Conservation (phyloP, 1,140 invertebrate genomes). For the Drosophila prosaltans region DNA sequence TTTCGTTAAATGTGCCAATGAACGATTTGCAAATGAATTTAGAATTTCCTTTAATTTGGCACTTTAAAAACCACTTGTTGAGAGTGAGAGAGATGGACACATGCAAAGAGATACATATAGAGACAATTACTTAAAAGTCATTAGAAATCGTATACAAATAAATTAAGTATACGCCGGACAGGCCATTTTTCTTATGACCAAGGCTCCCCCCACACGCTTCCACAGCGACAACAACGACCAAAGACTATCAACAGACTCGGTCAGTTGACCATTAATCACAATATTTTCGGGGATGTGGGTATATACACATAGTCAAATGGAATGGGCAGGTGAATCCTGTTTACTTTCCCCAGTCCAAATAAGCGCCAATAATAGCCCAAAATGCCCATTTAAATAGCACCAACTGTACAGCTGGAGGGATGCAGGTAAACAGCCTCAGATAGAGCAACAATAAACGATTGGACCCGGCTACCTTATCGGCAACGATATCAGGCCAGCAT, state of each 20-base stretch:
- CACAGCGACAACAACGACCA: neutral
- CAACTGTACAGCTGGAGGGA: slow-evolving; percentile 1
- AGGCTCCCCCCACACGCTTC: neutral
- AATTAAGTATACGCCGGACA: slow-evolving; percentile 57
- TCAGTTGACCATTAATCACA: slow-evolving; percentile 62
- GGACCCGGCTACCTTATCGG: slow-evolving; percentile 32
- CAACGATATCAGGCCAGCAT: slow-evolving; percentile 16
- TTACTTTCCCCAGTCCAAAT: slow-evolving; percentile 40
- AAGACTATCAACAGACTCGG: slow-evolving; percentile 24
- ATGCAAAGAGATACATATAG: neutral
- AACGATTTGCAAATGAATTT: slow-evolving; percentile 14
- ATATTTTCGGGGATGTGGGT: slow-evolving; percentile 24
- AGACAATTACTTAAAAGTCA: slow-evolving; percentile 45
- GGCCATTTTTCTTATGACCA: slow-evolving; percentile 28
- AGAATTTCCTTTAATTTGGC: slow-evolving; percentile 4
- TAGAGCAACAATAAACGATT: slow-evolving; percentile 45
- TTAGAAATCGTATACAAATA: slow-evolving; percentile 50
- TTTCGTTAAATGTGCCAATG: slow-evolving; percentile 23
- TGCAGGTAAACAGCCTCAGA: slow-evolving; percentile 56
- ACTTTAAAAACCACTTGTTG: slow-evolving; percentile 32
- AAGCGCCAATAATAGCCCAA: slow-evolving; percentile 60
- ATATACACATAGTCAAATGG: neutral
- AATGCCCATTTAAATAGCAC: slow-evolving; percentile 64
- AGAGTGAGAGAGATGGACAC: neutral
- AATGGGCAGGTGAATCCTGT: slow-evolving; percentile 6